A percentile compares a stretch with the other conserved stretches of the same genome.
phyloP scores from a whole-genome alignment of 2,113 vertebrate genomes.

The Miniopterus natalensis region DNA sequence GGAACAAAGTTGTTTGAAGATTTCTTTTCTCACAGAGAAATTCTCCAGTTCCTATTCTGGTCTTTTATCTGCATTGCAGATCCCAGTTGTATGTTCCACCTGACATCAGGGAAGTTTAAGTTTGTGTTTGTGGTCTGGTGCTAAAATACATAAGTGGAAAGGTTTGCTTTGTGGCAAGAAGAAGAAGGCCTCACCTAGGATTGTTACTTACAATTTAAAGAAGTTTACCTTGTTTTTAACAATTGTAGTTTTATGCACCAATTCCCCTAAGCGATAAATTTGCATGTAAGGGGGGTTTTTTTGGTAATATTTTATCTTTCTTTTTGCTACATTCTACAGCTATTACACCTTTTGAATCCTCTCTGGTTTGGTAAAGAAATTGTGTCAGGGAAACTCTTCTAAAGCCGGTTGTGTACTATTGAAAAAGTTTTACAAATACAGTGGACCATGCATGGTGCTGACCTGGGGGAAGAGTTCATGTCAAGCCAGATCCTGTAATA shows the following conservation, averaged over 20 bases:
- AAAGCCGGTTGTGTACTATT: neutral
- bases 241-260: neutral
- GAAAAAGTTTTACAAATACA: conserved; percentile 16
- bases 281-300: neutral
- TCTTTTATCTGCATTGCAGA: conserved; percentile 59
- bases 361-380: conserved; percentile 25
- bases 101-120: neutral
- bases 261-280: conserved; percentile 32
- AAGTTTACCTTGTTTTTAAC: conserved; percentile 40
- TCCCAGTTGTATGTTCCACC: neutral
- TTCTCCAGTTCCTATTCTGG: neutral
- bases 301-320: neutral
- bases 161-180: conserved; percentile 14
- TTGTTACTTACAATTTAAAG: conserved; percentile 34
- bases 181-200: neutral
- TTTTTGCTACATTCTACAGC: neutral
- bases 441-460: neutral
- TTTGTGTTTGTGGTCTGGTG: conserved; percentile 32
- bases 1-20: conserved; percentile 53
- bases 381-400: neutral
- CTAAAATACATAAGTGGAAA: conserved; percentile 29
- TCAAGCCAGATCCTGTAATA: neutral
- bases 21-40: conserved; percentile 27
- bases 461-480: neutral
- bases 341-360: neutral